These are phyloP conservation scores for Albula glossodonta DNA, from an alignment of 2,113 vertebrate species.

Conservation along the genomic window DNA sequence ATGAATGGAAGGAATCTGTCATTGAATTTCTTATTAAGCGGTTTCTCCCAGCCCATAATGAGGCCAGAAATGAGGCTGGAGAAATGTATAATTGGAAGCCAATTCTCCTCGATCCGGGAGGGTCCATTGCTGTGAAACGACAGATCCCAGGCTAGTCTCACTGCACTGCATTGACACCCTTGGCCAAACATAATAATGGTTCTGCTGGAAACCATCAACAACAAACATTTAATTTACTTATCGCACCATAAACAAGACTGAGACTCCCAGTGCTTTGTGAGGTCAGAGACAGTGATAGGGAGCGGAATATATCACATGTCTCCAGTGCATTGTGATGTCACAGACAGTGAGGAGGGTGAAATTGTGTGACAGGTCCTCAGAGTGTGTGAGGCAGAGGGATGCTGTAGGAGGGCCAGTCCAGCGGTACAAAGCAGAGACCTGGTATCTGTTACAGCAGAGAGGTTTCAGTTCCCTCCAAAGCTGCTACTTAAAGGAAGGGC, in stretches of 20 bases:
- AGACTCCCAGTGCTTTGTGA: not conserved
- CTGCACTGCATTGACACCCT: not conserved
- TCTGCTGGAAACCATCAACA: not conserved
- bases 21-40: not conserved
- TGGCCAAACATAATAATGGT: not conserved
- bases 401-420: not conserved
- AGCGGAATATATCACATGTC: not conserved
- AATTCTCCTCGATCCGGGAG: not conserved
- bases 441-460: not conserved
- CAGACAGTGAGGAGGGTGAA: not conserved
- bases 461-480: conserved; percentile 26
- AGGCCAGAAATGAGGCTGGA: not conserved
- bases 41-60: not conserved
- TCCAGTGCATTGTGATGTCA: not conserved
- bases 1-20: conserved; percentile 11
- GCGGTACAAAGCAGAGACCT: conserved; percentile 9
- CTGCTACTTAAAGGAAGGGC: no score
- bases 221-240: not conserved
- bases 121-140: not conserved
- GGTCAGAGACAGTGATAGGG: not conserved
- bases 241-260: not conserved
- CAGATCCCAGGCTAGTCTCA: not conserved
- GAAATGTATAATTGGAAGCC: not conserved
- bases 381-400: no score
- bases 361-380: not conserved